Conservation (phyloP, 1,140 invertebrate species). For the Latrodectus geometricus region DNA sequence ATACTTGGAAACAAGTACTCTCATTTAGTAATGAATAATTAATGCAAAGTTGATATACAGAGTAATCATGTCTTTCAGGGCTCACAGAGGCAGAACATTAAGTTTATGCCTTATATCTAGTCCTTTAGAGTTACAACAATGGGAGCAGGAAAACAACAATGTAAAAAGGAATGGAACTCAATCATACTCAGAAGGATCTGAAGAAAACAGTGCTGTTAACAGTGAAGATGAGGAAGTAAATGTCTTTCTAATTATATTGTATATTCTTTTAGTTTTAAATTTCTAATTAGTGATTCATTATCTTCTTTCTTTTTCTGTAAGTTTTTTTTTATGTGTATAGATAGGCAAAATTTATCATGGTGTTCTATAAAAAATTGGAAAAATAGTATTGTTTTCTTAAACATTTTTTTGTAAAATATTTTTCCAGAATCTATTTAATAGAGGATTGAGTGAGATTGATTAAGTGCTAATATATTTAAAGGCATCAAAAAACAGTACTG, state of each 20-base stretch:
- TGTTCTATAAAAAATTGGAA: no score
- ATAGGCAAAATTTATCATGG: no score
- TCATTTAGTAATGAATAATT: conserved; percentile 4
- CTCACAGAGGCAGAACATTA: conserved; percentile 45
- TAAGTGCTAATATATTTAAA: no score
- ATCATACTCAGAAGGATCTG: conserved; percentile 28
- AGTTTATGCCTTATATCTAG: conserved; percentile 49
- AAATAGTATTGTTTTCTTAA: no score
- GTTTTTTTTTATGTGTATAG: no score
- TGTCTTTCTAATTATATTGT: not conserved
- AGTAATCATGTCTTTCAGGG: conserved; percentile 3
- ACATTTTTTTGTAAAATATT: no score
- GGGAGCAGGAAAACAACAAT: conserved; percentile 29
- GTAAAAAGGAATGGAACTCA: not conserved
- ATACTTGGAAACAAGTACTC: not conserved
- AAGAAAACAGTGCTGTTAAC: conserved; percentile 46
- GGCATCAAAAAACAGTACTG: no score
- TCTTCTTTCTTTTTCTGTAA: no score
- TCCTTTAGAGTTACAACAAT: conserved; percentile 43
- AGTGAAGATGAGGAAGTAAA: conserved; percentile 55
- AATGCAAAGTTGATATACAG: no score
- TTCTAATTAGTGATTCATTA: no score
- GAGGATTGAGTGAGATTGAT: no score
- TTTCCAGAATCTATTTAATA: no score
- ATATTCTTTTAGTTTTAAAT: not conserved